These are phyloP conservation scores for Odiellus spinosus DNA, from an alignment of 2,888 invertebrate genomes.

Conservation along the genomic window DNA sequence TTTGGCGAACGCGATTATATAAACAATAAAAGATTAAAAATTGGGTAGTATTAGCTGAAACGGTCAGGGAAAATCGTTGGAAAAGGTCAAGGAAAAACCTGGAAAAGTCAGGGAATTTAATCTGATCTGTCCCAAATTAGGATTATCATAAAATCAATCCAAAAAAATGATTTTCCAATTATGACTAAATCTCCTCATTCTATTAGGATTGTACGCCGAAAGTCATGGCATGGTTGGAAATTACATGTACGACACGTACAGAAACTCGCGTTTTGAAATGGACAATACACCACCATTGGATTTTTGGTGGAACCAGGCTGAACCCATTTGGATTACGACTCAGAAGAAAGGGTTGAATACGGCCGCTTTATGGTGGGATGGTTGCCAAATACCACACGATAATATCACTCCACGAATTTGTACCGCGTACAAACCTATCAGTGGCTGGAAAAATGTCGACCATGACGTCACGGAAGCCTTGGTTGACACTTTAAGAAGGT, in stretches of 20 bases:
- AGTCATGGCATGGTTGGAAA: conserved; percentile 29
- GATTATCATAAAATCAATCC: too few species aligned
- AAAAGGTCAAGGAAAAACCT: too few species aligned
- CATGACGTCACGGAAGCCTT: conserved; percentile 5
- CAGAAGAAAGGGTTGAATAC: conserved; percentile 14
- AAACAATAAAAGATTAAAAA: too few species aligned
- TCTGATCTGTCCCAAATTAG: too few species aligned
- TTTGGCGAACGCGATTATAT: too few species aligned
- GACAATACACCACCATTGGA: conserved; percentile 12
- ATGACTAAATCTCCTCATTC: too few species aligned
- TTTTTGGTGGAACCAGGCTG: conserved; percentile 19
- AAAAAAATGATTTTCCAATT: too few species aligned
- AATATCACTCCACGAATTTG: conserved; percentile 11
- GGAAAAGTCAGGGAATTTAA: too few species aligned
- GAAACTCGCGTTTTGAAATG: conserved; percentile 18
- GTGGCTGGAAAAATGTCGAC: background rate
- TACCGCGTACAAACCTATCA: conserved; percentile 5
- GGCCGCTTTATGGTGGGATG: conserved; percentile 20
- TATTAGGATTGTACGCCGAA: conserved; percentile 24
- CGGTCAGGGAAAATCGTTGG: too few species aligned
- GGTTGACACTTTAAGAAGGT: conserved; percentile 7
- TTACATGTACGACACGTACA: conserved; percentile 26
- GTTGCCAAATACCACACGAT: conserved; percentile 17
- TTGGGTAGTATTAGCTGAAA: too few species aligned
- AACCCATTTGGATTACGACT: conserved; percentile 20